These are phyloP conservation scores for Drosophila lacertosa DNA, from an alignment of 1,140 invertebrate genomes.

Conservation along the genomic window DNA sequence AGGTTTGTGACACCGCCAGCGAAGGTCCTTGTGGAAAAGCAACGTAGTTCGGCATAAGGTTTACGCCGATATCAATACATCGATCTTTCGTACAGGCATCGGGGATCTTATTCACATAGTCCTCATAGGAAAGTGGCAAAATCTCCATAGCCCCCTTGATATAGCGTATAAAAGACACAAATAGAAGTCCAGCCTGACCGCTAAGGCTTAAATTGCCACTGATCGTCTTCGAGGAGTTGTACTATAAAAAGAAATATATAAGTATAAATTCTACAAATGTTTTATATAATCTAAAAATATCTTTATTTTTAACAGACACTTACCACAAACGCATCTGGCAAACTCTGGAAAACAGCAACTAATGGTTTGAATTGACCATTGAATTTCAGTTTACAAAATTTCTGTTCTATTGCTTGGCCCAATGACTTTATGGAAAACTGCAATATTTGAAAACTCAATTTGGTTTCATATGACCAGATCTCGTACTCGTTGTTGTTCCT, in stretches of 20 bases:
- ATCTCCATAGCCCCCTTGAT: not conserved
- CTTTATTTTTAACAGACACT: not conserved
- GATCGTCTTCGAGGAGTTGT: not conserved
- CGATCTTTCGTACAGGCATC: too few species aligned
- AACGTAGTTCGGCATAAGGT: not conserved
- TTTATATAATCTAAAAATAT: too few species aligned
- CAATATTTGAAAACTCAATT: too few species aligned
- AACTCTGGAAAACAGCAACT: not conserved
- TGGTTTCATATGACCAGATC: not conserved
- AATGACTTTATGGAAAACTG: not conserved
- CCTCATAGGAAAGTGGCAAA: not conserved
- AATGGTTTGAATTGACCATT: not conserved
- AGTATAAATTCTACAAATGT: too few species aligned
- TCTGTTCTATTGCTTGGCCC: too few species aligned
- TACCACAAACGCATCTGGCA: constrained; percentile 17
- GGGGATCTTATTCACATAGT: not conserved
- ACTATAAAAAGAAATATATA: too few species aligned
- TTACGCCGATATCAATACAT: constrained; percentile 3
- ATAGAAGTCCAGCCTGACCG: not conserved
- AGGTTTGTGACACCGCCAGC: not conserved
- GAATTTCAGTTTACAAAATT: not conserved
- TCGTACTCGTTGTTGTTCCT: not conserved
- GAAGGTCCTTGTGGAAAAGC: not conserved
- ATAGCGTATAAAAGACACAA: not conserved
- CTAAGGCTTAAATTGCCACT: constrained; percentile 1